Evolutionary conservation across 2,797 vertebrate species (phyloP), one percentile per base, ranked within the genome.

Genomic region (Borostomias antarcticus): DNA sequence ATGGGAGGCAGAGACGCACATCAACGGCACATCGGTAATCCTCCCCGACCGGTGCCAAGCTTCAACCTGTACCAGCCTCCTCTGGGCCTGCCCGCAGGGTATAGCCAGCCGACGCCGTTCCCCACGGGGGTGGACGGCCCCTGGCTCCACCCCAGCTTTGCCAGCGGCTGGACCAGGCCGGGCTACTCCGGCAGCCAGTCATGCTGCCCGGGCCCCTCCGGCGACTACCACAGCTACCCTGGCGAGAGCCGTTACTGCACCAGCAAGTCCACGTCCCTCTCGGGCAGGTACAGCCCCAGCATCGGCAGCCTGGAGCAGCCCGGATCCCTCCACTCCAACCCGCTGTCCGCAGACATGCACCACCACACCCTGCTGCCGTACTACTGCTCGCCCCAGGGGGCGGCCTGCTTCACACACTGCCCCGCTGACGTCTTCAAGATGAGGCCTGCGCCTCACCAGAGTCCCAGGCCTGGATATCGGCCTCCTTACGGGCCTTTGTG

Each of bases 281-380:
- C 82, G 0, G 58, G 82, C 26, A 58, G 69, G 1, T 68, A 83
- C 64, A 83, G 83, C 79, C 29, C 58, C 32, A 66, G 69, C 3
- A 40, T 77, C n/a, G 69, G 32, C 40, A 89, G 81, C 77, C 64
- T 94, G 15, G 93, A 94, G 78, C 91, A 86, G 79, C 93, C 93
- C 0, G 76, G 69, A 3, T 92, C 93, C 0, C 81, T 94, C 33
- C 90, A 63, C 79, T 93, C 93, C 61, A 86, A 89, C 63, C 89
- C 86, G 0, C 87, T 86, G 0, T 81, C 82, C 0, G 76, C 73
- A 0, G 62, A 73, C 35, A 19, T 81, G 4, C 77, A 71, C 2
- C 81, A 85, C 75, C 89, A 88, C 51, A 85, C 81, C 6, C 19
- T 86, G 64, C 76, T 84, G 1, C 85, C 85, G 0, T 88, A 89